phyloP scores from a whole-genome alignment of 1,140 invertebrate species.

The Drosophila pectinifera region DNA sequence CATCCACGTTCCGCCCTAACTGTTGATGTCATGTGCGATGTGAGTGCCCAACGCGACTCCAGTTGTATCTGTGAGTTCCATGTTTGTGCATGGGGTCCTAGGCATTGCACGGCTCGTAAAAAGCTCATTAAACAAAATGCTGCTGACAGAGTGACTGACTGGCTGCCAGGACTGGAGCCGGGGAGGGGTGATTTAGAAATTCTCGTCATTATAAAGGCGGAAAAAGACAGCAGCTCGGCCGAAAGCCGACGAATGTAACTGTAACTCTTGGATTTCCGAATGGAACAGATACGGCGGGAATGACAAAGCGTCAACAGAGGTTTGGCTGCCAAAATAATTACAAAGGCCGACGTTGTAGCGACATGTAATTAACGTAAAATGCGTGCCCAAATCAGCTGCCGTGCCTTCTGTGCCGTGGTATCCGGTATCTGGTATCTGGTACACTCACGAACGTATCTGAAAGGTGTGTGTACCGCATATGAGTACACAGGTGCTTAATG shows the following conservation, averaged over 20 bases:
- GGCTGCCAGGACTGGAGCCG: constrained; percentile 28
- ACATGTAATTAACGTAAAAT: constrained; percentile 81
- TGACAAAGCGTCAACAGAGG: constrained; percentile 47
- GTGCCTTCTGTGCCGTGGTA: constrained; percentile 23
- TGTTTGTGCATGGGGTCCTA: constrained; percentile 14
- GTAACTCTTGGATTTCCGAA: constrained; percentile 45
- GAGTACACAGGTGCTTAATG: constrained; percentile 58
- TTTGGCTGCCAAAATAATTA: constrained; percentile 78
- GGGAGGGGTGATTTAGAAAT: constrained; percentile 18
- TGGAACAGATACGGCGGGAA: constrained; percentile 27
- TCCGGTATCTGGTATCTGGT: constrained; percentile 45
- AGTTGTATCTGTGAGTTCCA: constrained; percentile 18
- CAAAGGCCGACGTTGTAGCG: constrained; percentile 67
- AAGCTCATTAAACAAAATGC: constrained; percentile 76
- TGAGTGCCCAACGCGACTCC: constrained; percentile 18
- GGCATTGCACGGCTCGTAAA: constrained; percentile 65
- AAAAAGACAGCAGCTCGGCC: constrained; percentile 36
- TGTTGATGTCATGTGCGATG: constrained; percentile 40
- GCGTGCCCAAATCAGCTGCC: constrained; percentile 43
- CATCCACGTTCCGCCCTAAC: constrained; percentile 19
- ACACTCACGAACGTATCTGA: constrained; percentile 41
- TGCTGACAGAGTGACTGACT: constrained; percentile 47
- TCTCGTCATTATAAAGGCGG: constrained; percentile 52
- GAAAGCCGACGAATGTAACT: constrained; percentile 61
- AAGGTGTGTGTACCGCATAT: constrained; percentile 29